Evolutionary conservation across 2,113 vertebrate genomes (phyloP).

Genomic region (Salminus brasiliensis): DNA sequence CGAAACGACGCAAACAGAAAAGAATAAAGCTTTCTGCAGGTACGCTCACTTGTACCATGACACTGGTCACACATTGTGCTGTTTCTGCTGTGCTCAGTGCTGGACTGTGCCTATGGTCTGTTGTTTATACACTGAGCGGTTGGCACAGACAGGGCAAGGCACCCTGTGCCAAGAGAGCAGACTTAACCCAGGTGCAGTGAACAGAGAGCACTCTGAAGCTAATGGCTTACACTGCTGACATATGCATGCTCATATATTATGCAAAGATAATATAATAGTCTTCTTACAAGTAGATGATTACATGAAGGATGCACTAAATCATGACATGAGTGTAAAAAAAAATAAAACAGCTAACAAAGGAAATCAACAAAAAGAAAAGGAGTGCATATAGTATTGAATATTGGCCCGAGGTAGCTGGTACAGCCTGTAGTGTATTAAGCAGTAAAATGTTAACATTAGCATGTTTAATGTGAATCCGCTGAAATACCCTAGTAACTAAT

Average conservation of each 20-base stretch:
- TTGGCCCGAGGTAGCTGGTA: too few species aligned
- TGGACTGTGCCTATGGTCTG: constrained; percentile 15
- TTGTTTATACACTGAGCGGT: constrained; percentile 25
- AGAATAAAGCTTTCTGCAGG: neutral
- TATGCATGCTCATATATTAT: neutral
- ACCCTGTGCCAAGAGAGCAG: constrained; percentile 38
- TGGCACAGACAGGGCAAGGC: constrained; percentile 21
- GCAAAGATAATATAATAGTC: neutral
- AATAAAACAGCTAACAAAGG: too few species aligned
- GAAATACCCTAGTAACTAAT: too few species aligned
- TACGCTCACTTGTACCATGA: neutral
- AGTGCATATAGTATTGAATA: too few species aligned
- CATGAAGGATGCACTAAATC: neutral
- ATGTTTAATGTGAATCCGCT: too few species aligned
- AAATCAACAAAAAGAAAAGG: too few species aligned
- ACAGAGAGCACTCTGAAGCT: constrained; percentile 16
- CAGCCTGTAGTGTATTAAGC: too few species aligned
- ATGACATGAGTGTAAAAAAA: neutral
- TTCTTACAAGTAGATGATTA: neutral
- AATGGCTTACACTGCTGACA: constrained; percentile 4
- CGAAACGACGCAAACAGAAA: neutral
- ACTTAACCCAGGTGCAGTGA: constrained; percentile 38
- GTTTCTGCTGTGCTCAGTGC: neutral
- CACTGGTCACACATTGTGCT: neutral
- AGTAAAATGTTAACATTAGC: too few species aligned